Percentiles rank a stretch among this genome's conserved stretches.
These are phyloP conservation scores for Gymnothorax reevesii DNA, from an alignment of 2,797 vertebrate genomes.

Conservation along the genomic window DNA sequence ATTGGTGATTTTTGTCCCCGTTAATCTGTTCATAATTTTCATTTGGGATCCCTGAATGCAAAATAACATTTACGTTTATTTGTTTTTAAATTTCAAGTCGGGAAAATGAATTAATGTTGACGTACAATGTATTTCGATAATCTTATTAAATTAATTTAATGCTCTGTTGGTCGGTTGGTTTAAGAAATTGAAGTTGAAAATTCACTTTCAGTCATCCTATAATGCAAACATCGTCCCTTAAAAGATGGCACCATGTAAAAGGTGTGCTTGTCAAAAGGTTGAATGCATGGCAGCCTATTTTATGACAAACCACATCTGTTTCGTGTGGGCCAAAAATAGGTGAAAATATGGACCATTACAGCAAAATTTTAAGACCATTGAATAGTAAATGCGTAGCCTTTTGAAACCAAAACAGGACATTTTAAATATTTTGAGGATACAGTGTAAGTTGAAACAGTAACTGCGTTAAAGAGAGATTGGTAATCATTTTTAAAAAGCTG, in stretches of 20 bases:
- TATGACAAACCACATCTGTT: neutral
- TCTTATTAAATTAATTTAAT: neutral
- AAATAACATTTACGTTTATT: neutral
- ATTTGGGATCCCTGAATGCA: neutral
- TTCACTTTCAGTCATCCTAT: neutral
- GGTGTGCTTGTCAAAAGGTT: neutral
- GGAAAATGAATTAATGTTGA: neutral
- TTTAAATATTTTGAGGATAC: neutral
- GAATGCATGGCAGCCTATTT: neutral
- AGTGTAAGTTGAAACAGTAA: neutral
- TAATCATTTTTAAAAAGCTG: neutral
- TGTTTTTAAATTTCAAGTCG: neutral
- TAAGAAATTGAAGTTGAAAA: neutral
- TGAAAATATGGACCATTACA: neutral
- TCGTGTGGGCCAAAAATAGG: neutral
- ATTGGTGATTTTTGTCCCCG: no score
- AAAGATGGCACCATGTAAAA: neutral
- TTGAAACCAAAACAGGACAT: neutral
- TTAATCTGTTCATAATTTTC: neutral
- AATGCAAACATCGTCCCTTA: neutral
- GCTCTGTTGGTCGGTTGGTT: neutral
- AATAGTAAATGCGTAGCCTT: neutral
- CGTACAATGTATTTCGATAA: neutral
- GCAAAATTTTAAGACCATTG: neutral
- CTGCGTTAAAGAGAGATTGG: neutral